Conservation (phyloP, 2,797 vertebrate genomes). For the Apodemus agrarius region DNA sequence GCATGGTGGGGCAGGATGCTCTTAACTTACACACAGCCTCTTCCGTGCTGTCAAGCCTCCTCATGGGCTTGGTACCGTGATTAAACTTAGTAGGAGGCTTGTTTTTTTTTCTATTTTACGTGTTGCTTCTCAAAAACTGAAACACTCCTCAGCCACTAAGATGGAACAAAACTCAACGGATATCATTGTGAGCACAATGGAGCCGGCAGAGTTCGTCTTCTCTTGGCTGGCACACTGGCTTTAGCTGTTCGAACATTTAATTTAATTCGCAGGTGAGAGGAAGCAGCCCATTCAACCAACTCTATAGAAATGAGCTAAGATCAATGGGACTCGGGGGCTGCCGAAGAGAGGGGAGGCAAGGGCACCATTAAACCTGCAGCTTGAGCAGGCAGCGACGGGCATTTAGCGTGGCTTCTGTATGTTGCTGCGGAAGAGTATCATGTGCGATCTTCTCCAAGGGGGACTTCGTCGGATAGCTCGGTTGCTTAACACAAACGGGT, state of each 20-base stretch:
- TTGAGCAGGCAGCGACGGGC: neutral
- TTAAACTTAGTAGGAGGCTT: neutral
- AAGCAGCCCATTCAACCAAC: neutral
- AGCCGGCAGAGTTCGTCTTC: neutral
- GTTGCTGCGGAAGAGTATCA: conserved; percentile 12
- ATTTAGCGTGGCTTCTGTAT: neutral
- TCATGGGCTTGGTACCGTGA: neutral
- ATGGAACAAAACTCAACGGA: neutral
- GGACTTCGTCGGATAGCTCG: conserved; percentile 54
- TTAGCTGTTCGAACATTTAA: conserved; percentile 40
- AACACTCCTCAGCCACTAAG: neutral
- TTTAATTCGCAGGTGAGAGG: conserved; percentile 59
- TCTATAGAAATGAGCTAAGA: conserved; percentile 58
- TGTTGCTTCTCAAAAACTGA: neutral
- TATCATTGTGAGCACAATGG: neutral
- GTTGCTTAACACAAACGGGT: conserved; percentile 46
- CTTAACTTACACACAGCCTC: neutral
- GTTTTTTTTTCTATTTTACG: neutral
- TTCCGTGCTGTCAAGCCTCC: neutral
- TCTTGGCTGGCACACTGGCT: conserved; percentile 35
- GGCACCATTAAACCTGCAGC: neutral
- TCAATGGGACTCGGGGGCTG: conserved; percentile 16
- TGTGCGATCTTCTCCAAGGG: neutral
- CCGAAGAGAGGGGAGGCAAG: conserved; percentile 13
- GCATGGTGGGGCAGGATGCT: neutral